These are phyloP conservation scores for Anadara kagoshimensis DNA, from an alignment of 1,140 invertebrate species.

Conservation along the genomic window DNA sequence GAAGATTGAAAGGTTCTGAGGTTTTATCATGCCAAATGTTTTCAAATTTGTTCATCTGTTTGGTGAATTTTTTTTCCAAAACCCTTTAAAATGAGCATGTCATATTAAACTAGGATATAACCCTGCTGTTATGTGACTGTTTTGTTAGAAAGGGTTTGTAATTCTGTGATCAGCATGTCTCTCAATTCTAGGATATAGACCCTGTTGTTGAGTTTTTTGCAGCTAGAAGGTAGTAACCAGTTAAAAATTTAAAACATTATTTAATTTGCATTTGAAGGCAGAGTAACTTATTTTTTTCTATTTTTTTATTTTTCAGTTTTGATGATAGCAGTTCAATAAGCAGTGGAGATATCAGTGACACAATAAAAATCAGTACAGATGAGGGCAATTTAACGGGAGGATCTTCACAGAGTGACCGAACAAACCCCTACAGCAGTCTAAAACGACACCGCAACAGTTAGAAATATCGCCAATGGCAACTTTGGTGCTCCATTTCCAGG, in stretches of 20 bases:
- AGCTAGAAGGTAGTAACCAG: too few relatives aligned
- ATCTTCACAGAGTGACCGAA: conserved; percentile 70
- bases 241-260: conserved; percentile 18
- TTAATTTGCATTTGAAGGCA: not conserved
- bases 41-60: too few relatives aligned
- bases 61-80: too few relatives aligned
- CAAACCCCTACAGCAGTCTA: conserved; percentile 73
- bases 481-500: conserved; percentile 45
- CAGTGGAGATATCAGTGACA: conserved; percentile 78
- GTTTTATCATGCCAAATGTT: too few relatives aligned
- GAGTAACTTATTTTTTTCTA: conserved; percentile 15
- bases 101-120: too few relatives aligned
- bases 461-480: conserved; percentile 51
- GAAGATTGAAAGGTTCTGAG: too few relatives aligned
- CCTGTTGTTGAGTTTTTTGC: too few relatives aligned
- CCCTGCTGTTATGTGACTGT: too few relatives aligned
- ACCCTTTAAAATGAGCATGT: too few relatives aligned
- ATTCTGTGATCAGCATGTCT: too few relatives aligned
- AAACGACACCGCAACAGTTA: conserved; percentile 68
- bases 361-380: conserved; percentile 78
- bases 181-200: too few relatives aligned
- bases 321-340: conserved; percentile 80
- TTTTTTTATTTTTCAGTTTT: conserved; percentile 74
- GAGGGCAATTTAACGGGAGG: conserved; percentile 75
- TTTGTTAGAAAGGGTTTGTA: too few relatives aligned